Percentiles rank a stretch among this genome's conserved stretches.
Conservation (phyloP, 2,888 invertebrate species). For the Perizoma flavofasciatum region DNA sequence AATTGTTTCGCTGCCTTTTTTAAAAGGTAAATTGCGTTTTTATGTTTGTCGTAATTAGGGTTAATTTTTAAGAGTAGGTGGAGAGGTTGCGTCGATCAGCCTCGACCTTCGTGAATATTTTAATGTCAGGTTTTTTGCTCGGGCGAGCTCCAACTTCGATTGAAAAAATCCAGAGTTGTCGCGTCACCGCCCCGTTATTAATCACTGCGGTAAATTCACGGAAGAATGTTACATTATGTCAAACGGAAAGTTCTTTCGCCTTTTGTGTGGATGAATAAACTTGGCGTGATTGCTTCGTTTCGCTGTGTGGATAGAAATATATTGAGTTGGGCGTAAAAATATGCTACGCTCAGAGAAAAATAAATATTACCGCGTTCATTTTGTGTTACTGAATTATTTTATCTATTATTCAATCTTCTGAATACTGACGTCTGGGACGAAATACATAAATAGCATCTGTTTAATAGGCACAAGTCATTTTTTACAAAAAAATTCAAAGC, state of each 20-base stretch:
- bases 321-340: slow-evolving; percentile 5
- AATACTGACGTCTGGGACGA: too few species aligned
- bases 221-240: slow-evolving; percentile 44
- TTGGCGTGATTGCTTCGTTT: slow-evolving; percentile 24
- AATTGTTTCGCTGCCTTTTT: neutral
- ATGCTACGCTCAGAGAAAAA: neutral
- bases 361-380: neutral
- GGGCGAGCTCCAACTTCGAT: slow-evolving; percentile 51
- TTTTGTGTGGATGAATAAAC: slow-evolving; percentile 32
- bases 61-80: slow-evolving; percentile 18
- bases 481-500: too few species aligned
- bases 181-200: slow-evolving; percentile 54
- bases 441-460: too few species aligned
- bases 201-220: slow-evolving; percentile 48
- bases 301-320: slow-evolving; percentile 1
- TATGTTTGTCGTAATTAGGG: slow-evolving; percentile 17
- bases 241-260: slow-evolving; percentile 33
- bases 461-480: too few species aligned
- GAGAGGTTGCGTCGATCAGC: slow-evolving; percentile 42
- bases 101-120: slow-evolving; percentile 56
- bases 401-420: too few species aligned
- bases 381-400: too few species aligned
- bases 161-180: slow-evolving; percentile 54
- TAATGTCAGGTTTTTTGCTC: slow-evolving; percentile 52
- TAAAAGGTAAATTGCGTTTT: neutral